Evolutionary conservation across 2,888 invertebrate genomes (phyloP).

Genomic region (Noctua fimbriata): DNA sequence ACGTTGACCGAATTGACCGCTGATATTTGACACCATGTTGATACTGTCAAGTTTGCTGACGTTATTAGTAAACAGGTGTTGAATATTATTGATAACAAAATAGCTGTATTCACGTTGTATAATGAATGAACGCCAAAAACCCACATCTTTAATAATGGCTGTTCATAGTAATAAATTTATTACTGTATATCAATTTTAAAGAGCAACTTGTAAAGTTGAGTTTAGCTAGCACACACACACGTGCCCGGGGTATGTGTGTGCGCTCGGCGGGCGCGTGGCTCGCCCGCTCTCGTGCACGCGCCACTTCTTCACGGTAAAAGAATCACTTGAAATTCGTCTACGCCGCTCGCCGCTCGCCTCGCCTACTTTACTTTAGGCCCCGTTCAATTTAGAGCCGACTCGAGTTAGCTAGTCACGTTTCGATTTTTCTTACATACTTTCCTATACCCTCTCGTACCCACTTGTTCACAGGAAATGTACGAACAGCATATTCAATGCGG

Average conservation of each 20-base stretch:
- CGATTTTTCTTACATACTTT: constrained; percentile 61
- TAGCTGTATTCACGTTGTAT: background rate
- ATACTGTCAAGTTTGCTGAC: constrained; percentile 14
- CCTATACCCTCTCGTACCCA: constrained; percentile 24
- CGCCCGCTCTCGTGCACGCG: constrained; percentile 83
- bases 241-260: constrained; percentile 27
- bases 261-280: constrained; percentile 53
- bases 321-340: constrained; percentile 87
- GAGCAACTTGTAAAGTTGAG: constrained; percentile 44
- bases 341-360: constrained; percentile 76
- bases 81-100: background rate
- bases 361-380: constrained; percentile 78
- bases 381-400: constrained; percentile 75
- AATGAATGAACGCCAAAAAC: background rate
- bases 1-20: constrained; percentile 44
- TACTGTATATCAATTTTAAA: constrained; percentile 42
- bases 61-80: constrained; percentile 23
- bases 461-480: constrained; percentile 46
- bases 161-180: constrained; percentile 22
- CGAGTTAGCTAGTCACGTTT: constrained; percentile 77
- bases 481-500: constrained; percentile 35
- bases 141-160: background rate
- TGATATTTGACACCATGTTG: constrained; percentile 43
- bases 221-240: constrained; percentile 33
- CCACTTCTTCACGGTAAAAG: constrained; percentile 84